Evolutionary conservation across 2,888 invertebrate species (phyloP).

Genomic region (Ditula angustiorana): DNA sequence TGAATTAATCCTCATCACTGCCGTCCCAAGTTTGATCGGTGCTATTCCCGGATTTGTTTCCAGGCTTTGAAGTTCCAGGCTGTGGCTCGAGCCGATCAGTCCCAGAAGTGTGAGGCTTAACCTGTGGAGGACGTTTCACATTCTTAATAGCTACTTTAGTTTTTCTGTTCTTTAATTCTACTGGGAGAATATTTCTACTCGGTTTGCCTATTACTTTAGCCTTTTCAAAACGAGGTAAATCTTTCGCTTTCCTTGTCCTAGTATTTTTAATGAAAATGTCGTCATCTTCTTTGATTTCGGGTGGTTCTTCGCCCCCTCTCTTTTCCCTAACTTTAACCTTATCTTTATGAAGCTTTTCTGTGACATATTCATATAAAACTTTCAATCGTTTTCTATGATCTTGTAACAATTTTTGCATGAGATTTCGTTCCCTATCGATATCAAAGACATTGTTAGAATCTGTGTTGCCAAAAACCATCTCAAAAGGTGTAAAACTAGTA

Average conservation of each 20-base stretch:
- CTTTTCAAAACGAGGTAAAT: conserved; percentile 45
- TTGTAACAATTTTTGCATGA: conserved; percentile 40
- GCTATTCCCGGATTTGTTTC: conserved; percentile 33
- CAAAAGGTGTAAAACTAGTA: conserved; percentile 10
- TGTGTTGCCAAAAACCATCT: conserved; percentile 16
- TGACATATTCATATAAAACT: conserved; percentile 36
- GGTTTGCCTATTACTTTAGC: conserved; percentile 42
- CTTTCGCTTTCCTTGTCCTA: conserved; percentile 43
- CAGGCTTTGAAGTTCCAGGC: conserved; percentile 31
- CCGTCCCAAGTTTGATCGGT: conserved; percentile 31
- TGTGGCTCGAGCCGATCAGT: conserved; percentile 12
- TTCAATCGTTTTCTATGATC: conserved; percentile 42
- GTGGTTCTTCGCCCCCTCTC: conserved; percentile 38
- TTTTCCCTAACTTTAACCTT: conserved; percentile 39
- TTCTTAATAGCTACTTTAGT: conserved; percentile 37
- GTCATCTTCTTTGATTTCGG: conserved; percentile 40
- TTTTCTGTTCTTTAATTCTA: conserved; percentile 33
- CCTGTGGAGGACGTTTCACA: conserved; percentile 40
- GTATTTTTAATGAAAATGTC: conserved; percentile 44
- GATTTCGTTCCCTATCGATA: conserved; percentile 12
- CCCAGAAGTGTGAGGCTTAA: conserved; percentile 14
- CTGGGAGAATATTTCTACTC: conserved; percentile 39
- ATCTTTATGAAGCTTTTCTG: conserved; percentile 24
- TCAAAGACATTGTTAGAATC: conserved; percentile 5
- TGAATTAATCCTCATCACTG: conserved; percentile 37